A percentile compares a stretch with the other conserved stretches of the same genome.
Evolutionary conservation across 2,797 vertebrate genomes (phyloP).

Genomic region (Schizopygopsis malacanthus): DNA sequence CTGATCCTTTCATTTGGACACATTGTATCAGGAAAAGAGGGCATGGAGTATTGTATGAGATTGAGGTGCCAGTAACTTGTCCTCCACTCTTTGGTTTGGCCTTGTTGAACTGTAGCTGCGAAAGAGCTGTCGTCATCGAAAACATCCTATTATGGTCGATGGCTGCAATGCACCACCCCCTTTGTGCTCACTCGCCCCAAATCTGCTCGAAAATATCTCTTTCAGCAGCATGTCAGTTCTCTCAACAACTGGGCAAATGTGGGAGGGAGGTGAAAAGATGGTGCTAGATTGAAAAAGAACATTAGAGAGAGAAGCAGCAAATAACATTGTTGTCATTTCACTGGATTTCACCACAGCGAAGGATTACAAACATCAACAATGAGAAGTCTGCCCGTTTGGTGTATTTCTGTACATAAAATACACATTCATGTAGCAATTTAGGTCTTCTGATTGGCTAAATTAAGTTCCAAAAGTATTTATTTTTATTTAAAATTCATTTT

Average conservation of each 20-base stretch:
- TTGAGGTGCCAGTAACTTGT: slow-evolving; percentile 21
- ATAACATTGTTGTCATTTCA: slow-evolving; percentile 57
- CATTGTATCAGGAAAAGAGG: slow-evolving; percentile 1
- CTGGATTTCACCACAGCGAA: slow-evolving; percentile 33
- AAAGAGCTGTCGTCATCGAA: slow-evolving; percentile 68
- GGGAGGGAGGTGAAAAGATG: slow-evolving; percentile 48
- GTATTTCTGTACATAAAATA: neutral
- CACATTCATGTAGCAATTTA: neutral
- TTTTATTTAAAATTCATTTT: neutral
- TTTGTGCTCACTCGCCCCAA: neutral
- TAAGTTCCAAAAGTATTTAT: neutral
- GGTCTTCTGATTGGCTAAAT: neutral
- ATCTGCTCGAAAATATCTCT: slow-evolving; percentile 59
- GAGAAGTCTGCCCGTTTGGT: neutral
- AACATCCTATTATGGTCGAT: slow-evolving; percentile 61
- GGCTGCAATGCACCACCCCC: slow-evolving; percentile 22
- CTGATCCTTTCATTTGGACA: slow-evolving; percentile 17
- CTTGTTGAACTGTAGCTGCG: slow-evolving; percentile 81
- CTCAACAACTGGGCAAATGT: slow-evolving; percentile 62
- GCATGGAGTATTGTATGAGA: neutral
- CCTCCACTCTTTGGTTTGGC: slow-evolving; percentile 63
- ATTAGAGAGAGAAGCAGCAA: slow-evolving; percentile 43
- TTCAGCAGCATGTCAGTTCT: slow-evolving; percentile 72
- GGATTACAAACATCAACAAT: slow-evolving; percentile 25
- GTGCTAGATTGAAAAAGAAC: slow-evolving; percentile 17